Conservation (phyloP, 1,140 invertebrate genomes). For the Tetraneura akinire region DNA sequence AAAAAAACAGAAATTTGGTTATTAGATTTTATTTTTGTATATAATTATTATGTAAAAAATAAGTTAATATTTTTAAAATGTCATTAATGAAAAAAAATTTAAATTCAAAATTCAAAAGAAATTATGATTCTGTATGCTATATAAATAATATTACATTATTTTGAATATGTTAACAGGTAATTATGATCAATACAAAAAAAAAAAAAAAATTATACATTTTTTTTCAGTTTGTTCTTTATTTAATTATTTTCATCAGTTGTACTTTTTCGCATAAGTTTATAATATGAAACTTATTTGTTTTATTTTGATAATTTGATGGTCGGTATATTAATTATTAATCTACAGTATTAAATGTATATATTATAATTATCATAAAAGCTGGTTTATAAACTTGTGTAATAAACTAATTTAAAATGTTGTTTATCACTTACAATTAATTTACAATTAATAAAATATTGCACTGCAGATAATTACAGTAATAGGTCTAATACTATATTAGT, state of each 20-base stretch:
- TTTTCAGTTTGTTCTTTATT: background rate
- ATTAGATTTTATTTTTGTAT: conserved; percentile 33
- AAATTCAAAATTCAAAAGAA: conserved; percentile 2
- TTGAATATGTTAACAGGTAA: background rate
- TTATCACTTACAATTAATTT: background rate
- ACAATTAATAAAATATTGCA: no score
- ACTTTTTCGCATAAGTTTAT: background rate
- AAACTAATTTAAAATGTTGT: background rate
- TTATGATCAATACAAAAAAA: conserved; percentile 28
- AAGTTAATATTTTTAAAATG: conserved; percentile 21
- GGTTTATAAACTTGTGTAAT: background rate
- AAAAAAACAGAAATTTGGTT: conserved; percentile 52
- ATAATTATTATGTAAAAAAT: background rate
- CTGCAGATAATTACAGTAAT: background rate
- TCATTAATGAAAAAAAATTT: background rate
- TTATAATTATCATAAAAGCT: background rate
- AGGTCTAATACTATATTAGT: background rate
- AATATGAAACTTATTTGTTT: background rate
- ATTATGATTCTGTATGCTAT: background rate
- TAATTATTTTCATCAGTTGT: background rate
- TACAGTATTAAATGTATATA: background rate
- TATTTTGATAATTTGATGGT: background rate
- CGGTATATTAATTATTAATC: background rate
- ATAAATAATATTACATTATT: background rate
- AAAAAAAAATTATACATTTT: conserved; percentile 15